Conservation (phyloP, 1,140 invertebrate species). For the Rhagoletis zephyria region DNA sequence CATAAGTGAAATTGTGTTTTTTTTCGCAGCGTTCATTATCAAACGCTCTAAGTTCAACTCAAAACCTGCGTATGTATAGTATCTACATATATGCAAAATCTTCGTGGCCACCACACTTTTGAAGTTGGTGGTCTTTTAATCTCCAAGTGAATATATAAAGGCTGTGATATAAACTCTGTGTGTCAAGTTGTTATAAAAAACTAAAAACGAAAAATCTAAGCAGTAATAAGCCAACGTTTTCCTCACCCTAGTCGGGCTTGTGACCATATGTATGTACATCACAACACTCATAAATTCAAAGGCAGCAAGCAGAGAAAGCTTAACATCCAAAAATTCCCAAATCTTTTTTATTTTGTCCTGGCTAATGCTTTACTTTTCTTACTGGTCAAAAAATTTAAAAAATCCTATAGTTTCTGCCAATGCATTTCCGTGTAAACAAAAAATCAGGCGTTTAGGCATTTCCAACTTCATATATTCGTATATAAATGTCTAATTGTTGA, state of each 20-base stretch:
- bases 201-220: no score
- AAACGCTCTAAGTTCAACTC: not conserved
- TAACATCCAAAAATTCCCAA: not conserved
- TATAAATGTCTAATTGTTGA: not conserved
- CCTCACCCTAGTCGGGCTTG: not conserved
- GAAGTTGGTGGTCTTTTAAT: constrained; percentile 20
- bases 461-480: not conserved
- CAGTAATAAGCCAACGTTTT: not conserved
- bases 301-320: not conserved
- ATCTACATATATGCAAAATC: constrained; percentile 13
- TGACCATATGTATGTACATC: not conserved
- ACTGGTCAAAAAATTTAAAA: not conserved
- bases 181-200: constrained; percentile 56
- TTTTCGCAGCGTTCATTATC: not conserved
- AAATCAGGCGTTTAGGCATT: not conserved
- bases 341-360: constrained; percentile 26
- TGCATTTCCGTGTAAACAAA: not conserved
- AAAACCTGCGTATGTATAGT: constrained; percentile 29
- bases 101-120: not conserved
- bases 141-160: constrained; percentile 52
- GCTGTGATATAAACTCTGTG: constrained; percentile 56
- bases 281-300: not conserved
- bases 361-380: constrained; percentile 8
- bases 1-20: not conserved
- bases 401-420: not conserved